Evolutionary conservation across 2,113 vertebrate genomes (phyloP), one percentile per base, ranked within the genome.

Genomic region (Carlito syrichta): DNA sequence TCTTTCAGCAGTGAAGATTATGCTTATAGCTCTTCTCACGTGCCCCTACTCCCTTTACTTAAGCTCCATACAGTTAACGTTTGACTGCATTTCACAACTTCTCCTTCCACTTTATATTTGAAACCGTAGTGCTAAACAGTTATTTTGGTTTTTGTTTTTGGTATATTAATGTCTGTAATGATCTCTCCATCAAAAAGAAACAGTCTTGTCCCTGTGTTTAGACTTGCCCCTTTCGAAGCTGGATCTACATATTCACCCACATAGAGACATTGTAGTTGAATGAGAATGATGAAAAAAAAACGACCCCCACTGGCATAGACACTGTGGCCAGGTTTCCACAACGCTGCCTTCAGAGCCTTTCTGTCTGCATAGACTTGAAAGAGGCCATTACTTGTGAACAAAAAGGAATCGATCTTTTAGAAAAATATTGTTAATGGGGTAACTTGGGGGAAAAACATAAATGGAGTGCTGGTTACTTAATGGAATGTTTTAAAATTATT

Each of bases 1-100:
- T 96, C 96, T 98, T 99, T 98, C 92, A 98, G 98, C 98, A 98
- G 98, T 98, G 96, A 98, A 98, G 98, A 98, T 98, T 98, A 98
- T 97, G 95, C 81, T 97, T 94, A 90, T 96, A 96, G 90, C 96
- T 97, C 91, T 95, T 76, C 63, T 82, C 45, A 38, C 52, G 89
- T 83, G 50, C 88, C 74, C 86, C 19, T 71, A 7, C n/a, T 5
- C 56, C 73, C 20, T 97, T 97, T 97, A 74, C 62, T 97, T 98
- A 88, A 98, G 90, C 78, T 98, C 92, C 96, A 92, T 98, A 98
- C 89, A 95, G 56, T 97, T 97, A 86, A 96, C 95, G 95, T 94
- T 97, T 96, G 96, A 98, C 98, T 99, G 96, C 87, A 68, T 96
- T 97, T 98, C 95, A 98, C 99, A 98, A 98, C 98, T 98, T 48